A percentile compares a stretch with the other conserved stretches of the same genome.
phyloP scores from a whole-genome alignment of 1,140 invertebrate species.

The Anastrepha ludens region DNA sequence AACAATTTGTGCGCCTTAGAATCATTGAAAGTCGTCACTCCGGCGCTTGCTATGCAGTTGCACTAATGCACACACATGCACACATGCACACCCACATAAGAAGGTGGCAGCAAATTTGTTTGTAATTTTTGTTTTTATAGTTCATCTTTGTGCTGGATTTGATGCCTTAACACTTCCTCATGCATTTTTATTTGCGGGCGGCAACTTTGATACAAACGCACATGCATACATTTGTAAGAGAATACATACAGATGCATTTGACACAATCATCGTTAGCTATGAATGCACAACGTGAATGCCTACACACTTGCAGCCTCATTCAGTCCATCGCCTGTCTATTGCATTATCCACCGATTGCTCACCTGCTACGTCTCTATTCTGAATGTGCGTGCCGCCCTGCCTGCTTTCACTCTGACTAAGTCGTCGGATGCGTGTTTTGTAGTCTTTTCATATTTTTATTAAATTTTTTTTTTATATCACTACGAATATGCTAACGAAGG shows the following conservation, averaged over 20 bases:
- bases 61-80: neutral
- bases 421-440: neutral
- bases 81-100: neutral
- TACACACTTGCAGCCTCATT: neutral
- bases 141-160: neutral
- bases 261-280: neutral
- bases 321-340: conserved; percentile 6
- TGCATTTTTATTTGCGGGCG: neutral
- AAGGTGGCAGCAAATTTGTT: neutral
- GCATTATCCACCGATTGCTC: neutral
- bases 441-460: neutral
- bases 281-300: neutral
- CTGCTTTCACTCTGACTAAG: neutral
- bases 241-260: neutral
- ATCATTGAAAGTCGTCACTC: conserved; percentile 5
- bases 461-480: neutral
- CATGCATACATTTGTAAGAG: neutral
- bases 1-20: neutral
- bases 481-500: conserved; percentile 38
- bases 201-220: no score
- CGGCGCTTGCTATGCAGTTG: conserved; percentile 3
- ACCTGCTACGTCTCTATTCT: neutral
- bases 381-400: neutral
- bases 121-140: neutral
- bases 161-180: conserved; percentile 10